A percentile compares a stretch with the other conserved stretches of the same genome.
Evolutionary conservation across 1,140 invertebrate genomes (phyloP).

Genomic region (Trichoplusia ni): DNA sequence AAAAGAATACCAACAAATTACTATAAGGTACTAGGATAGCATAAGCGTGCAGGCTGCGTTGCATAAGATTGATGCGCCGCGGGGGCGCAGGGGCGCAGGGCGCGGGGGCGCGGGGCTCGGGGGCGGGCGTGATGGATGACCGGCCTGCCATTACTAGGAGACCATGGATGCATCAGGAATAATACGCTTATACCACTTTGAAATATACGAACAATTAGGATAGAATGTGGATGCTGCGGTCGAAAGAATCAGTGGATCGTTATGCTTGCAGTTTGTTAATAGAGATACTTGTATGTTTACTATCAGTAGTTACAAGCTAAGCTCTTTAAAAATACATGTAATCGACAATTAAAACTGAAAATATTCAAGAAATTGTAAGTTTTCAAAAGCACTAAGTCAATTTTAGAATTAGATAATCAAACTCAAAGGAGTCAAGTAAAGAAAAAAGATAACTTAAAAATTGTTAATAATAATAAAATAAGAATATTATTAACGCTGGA

Average conservation of each 20-base stretch:
- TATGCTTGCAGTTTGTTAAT: too few relatives aligned
- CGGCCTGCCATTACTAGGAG: constrained; percentile 38
- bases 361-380: too few relatives aligned
- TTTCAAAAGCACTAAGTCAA: too few relatives aligned
- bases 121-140: constrained; percentile 43
- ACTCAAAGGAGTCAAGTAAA: too few relatives aligned
- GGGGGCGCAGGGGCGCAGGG: constrained; percentile 39
- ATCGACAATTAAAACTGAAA: too few relatives aligned
- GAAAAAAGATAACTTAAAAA: too few relatives aligned
- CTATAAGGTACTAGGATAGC: constrained; percentile 48
- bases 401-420: too few relatives aligned
- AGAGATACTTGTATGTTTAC: too few relatives aligned
- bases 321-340: too few relatives aligned
- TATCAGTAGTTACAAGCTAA: too few relatives aligned
- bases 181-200: constrained; percentile 15
- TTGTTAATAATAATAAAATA: too few relatives aligned
- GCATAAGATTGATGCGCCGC: constrained; percentile 64
- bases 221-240: not conserved
- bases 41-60: constrained; percentile 48
- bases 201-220: constrained; percentile 22
- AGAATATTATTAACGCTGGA: too few relatives aligned
- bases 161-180: constrained; percentile 23
- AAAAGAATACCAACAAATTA: constrained; percentile 40
- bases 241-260: not conserved
- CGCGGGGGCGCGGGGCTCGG: constrained; percentile 32